Conservation (phyloP, 2,888 invertebrate species). For the Cephus pygmeus region DNA sequence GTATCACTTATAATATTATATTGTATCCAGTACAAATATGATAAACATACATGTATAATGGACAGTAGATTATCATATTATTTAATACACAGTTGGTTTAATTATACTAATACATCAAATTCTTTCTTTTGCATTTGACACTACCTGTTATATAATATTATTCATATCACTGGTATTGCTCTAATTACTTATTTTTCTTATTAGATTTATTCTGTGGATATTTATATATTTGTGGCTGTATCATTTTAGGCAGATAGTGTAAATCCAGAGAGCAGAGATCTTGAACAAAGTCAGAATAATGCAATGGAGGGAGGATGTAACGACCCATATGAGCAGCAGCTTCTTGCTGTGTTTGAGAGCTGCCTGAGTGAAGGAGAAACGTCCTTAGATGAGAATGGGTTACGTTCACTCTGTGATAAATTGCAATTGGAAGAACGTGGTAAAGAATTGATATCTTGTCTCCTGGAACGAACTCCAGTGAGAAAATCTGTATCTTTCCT, state of each 20-base stretch:
- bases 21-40: background rate
- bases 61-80: background rate
- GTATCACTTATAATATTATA: background rate
- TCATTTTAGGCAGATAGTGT: background rate
- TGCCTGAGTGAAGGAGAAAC: constrained; percentile 79
- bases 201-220: background rate
- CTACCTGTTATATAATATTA: background rate
- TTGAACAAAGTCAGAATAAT: constrained; percentile 40
- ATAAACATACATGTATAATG: background rate
- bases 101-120: background rate
- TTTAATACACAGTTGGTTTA: background rate
- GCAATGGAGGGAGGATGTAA: constrained; percentile 59
- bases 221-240: background rate
- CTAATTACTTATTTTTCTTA: background rate
- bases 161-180: background rate
- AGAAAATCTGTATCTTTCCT: constrained; percentile 73
- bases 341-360: constrained; percentile 83
- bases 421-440: constrained; percentile 82
- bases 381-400: constrained; percentile 75
- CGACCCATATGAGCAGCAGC: constrained; percentile 85
- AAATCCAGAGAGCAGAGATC: background rate
- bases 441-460: constrained; percentile 71
- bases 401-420: constrained; percentile 78
- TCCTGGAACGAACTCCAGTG: constrained; percentile 61
- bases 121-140: background rate